These are phyloP conservation scores for Tribolium castaneum DNA, from an alignment of 1,140 invertebrate genomes.

Conservation along the genomic window DNA sequence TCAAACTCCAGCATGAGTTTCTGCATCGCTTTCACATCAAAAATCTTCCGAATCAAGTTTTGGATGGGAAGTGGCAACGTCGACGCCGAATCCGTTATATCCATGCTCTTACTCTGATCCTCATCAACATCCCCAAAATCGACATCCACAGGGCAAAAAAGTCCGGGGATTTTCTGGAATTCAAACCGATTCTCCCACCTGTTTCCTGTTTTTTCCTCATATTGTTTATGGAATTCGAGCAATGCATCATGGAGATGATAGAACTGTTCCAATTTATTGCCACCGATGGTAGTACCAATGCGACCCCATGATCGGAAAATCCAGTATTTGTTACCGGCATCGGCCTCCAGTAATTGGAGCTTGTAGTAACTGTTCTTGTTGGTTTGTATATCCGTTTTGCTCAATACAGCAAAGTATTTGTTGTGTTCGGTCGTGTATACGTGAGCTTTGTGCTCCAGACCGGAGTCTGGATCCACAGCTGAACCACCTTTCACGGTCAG, in stretches of 20 bases:
- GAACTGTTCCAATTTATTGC: conserved; percentile 76
- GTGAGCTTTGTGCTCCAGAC: conserved; percentile 82
- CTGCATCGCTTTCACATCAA: conserved; percentile 94
- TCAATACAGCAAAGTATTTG: conserved; percentile 84
- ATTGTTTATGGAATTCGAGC: conserved; percentile 74
- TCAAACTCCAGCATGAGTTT: conserved; percentile 94
- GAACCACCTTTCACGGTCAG: conserved; percentile 88
- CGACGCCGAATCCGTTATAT: conserved; percentile 69
- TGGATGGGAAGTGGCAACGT: conserved; percentile 83
- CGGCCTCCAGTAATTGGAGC: conserved; percentile 87
- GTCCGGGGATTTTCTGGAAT: conserved; percentile 85
- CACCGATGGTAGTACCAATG: conserved; percentile 93
- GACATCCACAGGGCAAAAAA: conserved; percentile 90
- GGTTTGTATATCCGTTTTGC: conserved; percentile 84
- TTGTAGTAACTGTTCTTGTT: conserved; percentile 97
- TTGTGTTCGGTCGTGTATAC: conserved; percentile 74
- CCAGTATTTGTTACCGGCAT: conserved; percentile 72
- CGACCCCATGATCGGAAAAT: conserved; percentile 83
- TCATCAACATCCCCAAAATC: conserved; percentile 90
- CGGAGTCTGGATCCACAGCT: conserved; percentile 91
- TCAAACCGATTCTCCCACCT: conserved; percentile 74
- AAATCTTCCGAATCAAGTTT: conserved; percentile 86
- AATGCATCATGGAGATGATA: conserved; percentile 71
- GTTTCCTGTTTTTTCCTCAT: conserved; percentile 90
- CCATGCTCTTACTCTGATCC: conserved; percentile 54